Percentiles rank a stretch among this genome's conserved stretches.
Evolutionary conservation across 1,140 invertebrate species (phyloP).

Genomic region (Drosophila ficusphila): DNA sequence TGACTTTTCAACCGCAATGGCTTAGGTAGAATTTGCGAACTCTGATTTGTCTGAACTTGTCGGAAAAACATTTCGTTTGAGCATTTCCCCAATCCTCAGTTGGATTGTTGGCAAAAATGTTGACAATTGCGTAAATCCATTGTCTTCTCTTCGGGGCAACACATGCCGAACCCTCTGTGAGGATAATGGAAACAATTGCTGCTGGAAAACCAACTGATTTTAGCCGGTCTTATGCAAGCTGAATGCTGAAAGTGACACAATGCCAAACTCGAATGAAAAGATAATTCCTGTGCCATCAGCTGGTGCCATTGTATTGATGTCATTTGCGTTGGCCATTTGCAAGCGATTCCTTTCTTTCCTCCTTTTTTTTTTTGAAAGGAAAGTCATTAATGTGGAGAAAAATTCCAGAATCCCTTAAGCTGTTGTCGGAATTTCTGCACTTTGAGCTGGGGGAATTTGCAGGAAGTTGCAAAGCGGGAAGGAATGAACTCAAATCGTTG

Average conservation of each 20-base stretch:
- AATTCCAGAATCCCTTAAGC: constrained; percentile 22
- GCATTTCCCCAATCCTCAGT: constrained; percentile 1
- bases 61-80: not conserved
- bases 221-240: constrained; percentile 22
- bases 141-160: constrained; percentile 33
- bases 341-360: constrained; percentile 5
- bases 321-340: constrained; percentile 46
- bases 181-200: constrained; percentile 41
- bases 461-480: not conserved
- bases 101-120: not conserved
- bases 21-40: constrained; percentile 28
- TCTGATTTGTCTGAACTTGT: constrained; percentile 13
- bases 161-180: constrained; percentile 1
- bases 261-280: constrained; percentile 15
- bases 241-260: constrained; percentile 34
- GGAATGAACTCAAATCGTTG: not conserved
- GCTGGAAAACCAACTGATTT: constrained; percentile 26
- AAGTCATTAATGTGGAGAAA: constrained; percentile 41
- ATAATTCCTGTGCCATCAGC: constrained; percentile 28
- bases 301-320: constrained; percentile 40
- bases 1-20: constrained; percentile 62
- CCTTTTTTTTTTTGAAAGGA: constrained; percentile 4
- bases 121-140: constrained; percentile 62
- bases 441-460: constrained; percentile 23
- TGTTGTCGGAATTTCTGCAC: constrained; percentile 5